Evolutionary conservation across 2,113 vertebrate genomes (phyloP).

Genomic region (Sebastes schlegelii): DNA sequence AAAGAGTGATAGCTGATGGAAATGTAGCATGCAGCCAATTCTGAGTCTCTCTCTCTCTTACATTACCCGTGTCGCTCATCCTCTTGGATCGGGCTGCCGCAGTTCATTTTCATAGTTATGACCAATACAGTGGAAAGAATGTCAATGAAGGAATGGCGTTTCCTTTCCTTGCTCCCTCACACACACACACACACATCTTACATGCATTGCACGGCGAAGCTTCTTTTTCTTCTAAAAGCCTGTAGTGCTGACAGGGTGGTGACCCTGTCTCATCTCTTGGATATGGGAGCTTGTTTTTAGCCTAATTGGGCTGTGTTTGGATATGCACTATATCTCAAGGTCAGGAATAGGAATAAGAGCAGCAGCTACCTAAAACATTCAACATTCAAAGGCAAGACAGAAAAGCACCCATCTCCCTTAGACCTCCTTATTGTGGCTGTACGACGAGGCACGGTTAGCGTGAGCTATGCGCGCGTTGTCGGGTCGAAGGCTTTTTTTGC

Average conservation of each 20-base stretch:
- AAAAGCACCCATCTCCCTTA: neutral
- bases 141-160: conserved; percentile 39
- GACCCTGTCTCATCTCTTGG: conserved; percentile 45
- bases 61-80: neutral
- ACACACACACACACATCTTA: neutral
- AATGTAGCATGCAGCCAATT: neutral
- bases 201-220: neutral
- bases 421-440: conserved; percentile 3
- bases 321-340: conserved; percentile 5
- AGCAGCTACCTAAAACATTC: neutral
- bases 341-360: conserved; percentile 1
- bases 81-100: neutral
- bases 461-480: neutral
- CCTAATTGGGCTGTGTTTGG: conserved; percentile 53
- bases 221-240: conserved; percentile 10
- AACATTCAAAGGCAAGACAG: conserved; percentile 1
- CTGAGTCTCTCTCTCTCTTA: neutral
- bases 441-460: neutral
- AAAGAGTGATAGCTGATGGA: neutral
- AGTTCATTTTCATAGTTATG: conserved; percentile 43
- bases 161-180: neutral
- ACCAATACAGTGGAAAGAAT: conserved; percentile 44
- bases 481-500: conserved; percentile 17
- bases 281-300: conserved; percentile 32
- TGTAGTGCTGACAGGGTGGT: conserved; percentile 32